Base-by-base conservation (phyloP, 2,797 vertebrate genomes). In the Hyperoplus immaculatus region DNA sequence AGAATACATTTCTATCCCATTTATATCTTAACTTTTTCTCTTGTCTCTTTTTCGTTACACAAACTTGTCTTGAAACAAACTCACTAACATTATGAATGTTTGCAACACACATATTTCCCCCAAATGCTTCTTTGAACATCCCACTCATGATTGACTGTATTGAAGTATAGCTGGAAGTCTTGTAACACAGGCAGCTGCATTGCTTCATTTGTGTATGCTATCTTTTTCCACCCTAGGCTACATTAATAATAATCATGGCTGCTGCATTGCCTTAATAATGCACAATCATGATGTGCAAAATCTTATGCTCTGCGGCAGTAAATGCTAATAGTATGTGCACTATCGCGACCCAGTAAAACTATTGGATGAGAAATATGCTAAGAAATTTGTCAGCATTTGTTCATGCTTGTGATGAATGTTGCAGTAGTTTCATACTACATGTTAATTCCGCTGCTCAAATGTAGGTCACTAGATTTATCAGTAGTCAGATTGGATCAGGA, bases 381-480 rank as follows among this genome's bases (percentile, higher is more conserved):
- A 50, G 21, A 60, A 61, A 69, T 63, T 12, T 65, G 5, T 64
- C 54, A 38, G 18, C 38, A 21, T 71, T 2, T 0, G 6, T 62
- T 60, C n/a, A 51, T 66, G 60, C 64, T 7, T 16, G 41, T 43
- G 18, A 54, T 59, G n/a, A 63, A 47, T 82, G 56, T 49, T 78
- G 55, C 62, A 69, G 38, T 66, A 10, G 51, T 55, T 83, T 62
- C 18, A 39, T 16, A 46, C n/a, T 58, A 2, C 41, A 67, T 71
- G 45, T 61, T 72, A 68, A 77, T 77, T 83, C 55, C 51, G 38
- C 50, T 69, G 39, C 75, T 88, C 18, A 77, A 84, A 93, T 85
- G 80, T 93, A 90, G 92, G 89, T 89, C 89, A 90, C 47, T 77
- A 49, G 62, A 82, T 16, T 80, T 55, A 78, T 82, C 72, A 72